Base-by-base conservation (phyloP, 35 echinoderm and acorn worm genomes). In the Chiridota heheva region DNA sequence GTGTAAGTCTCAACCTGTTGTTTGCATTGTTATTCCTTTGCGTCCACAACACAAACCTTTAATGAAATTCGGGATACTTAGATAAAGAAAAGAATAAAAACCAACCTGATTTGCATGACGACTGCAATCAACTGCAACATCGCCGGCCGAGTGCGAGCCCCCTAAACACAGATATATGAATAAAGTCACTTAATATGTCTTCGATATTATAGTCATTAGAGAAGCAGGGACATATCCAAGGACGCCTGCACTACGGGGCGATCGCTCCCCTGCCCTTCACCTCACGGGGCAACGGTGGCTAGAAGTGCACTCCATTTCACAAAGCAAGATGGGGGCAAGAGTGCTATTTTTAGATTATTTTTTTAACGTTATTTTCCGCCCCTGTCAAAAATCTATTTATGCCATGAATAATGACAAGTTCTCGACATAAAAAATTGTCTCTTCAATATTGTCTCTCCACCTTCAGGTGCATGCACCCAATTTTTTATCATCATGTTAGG, bases 91-190 rank as follows among this genome's bases (percentile, higher is more conserved):
- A 12, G n/a, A n/a, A n/a, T n/a, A n/a, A n/a, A 2, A n/a, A 25
- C 48, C 66, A n/a, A 90, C 87, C 87, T 82, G 55, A 55, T 72
- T 75, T 12, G 87, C 87, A 49, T 82, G 28, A 36, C 73, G 86
- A 63, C 91, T 95, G 0, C 60, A 58, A 36, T 95, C 86, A 8
- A 81, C 61, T 7, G 91, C 85, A 16, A 84, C 85, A 59, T 95
- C 91, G 40, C 85, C 91, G 55, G 85, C 91, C 15, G 91, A 95
- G 37, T 95, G 88, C 0, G 88, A 91, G 2, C 72, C 81, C 22
- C 81, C 88, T 91, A 46, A 42, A 36, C 16, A 7, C 15, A 26
- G 36, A 82, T 22, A 31, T 13, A 72, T 35, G 13, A 46, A 81
- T 17, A 44, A 38, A 39, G 38, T 39, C 46, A 60, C n/a, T 22